Percentiles rank a stretch among this genome's conserved stretches.
Evolutionary conservation across 2,888 invertebrate genomes (phyloP).

Genomic region (Prosapia bicincta): DNA sequence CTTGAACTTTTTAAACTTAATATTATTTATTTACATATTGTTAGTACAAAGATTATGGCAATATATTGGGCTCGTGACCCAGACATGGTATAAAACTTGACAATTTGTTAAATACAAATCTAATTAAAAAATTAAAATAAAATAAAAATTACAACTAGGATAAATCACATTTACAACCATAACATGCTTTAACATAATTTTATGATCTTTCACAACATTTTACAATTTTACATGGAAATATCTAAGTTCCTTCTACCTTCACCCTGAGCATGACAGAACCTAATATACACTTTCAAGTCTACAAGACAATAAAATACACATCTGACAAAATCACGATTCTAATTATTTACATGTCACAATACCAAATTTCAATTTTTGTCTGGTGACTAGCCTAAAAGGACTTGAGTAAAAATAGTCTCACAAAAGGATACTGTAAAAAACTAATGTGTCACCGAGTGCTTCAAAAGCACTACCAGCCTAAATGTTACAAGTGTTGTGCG

Average conservation of each 20-base stretch:
- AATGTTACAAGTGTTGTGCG: background rate
- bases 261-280: background rate
- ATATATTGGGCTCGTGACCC: background rate
- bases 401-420: background rate
- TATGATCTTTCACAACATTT: background rate
- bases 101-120: background rate
- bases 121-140: background rate
- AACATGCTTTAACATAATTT: background rate
- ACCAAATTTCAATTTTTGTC: background rate
- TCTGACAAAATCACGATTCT: background rate
- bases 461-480: background rate
- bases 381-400: background rate
- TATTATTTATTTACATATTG: background rate
- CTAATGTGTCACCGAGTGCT: background rate
- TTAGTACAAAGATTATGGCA: conserved; percentile 23
- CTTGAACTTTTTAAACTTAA: background rate
- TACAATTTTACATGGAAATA: background rate
- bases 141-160: background rate
- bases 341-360: background rate
- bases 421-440: background rate
- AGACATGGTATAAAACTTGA: background rate
- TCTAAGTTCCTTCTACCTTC: background rate
- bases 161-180: background rate
- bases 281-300: background rate
- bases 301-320: background rate